Evolutionary conservation across 2,113 vertebrate genomes (phyloP).

Genomic region (Tapirus terrestris): DNA sequence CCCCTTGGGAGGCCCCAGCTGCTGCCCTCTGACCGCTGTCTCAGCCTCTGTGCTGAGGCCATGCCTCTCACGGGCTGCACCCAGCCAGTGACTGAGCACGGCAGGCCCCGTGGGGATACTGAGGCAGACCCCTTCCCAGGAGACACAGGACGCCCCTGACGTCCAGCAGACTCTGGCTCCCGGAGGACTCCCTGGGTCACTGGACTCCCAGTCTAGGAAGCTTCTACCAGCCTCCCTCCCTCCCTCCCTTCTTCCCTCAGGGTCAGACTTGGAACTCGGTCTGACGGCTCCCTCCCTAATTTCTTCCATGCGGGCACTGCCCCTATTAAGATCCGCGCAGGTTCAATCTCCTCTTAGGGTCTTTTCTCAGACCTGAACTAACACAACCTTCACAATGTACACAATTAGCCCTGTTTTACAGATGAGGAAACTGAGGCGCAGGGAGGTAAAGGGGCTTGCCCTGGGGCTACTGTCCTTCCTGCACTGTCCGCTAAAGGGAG

Average conservation of each 20-base stretch:
- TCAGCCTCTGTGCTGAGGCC: neutral
- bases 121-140: neutral
- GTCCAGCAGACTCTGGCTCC: neutral
- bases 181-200: neutral
- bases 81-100: neutral
- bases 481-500: neutral
- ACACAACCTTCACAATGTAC: fast-evolving
- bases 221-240: neutral
- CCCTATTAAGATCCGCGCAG: neutral
- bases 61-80: neutral
- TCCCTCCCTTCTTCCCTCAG: neutral
- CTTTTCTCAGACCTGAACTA: neutral
- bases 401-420: neutral
- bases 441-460: neutral
- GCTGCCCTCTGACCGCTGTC: neutral
- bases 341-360: neutral
- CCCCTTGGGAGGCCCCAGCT: neutral
- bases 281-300: neutral
- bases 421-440: neutral
- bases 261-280: too few species aligned
- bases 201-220: too few species aligned
- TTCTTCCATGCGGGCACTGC: neutral
- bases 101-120: neutral
- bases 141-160: neutral
- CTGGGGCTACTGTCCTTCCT: neutral